Conservation (phyloP, 1,140 invertebrate genomes). For the Trissolcus basalis region DNA sequence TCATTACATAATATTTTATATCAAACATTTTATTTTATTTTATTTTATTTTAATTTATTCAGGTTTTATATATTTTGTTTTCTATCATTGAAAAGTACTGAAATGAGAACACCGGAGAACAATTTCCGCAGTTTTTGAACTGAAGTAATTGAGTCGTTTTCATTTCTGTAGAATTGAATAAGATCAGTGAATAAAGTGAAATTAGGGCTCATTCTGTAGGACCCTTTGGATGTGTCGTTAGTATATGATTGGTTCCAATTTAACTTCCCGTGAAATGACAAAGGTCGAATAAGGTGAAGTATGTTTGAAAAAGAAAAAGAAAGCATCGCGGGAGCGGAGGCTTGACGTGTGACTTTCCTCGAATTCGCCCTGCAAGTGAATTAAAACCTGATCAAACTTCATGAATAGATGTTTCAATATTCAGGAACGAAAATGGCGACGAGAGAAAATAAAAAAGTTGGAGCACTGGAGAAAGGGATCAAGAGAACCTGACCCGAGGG, state of each 20-base stretch:
- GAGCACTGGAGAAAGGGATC: constrained; percentile 36
- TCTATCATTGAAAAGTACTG: no score
- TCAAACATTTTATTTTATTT: no score
- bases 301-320: constrained; percentile 17
- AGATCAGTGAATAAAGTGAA: no score
- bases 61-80: no score
- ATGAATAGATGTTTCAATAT: constrained; percentile 73
- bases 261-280: neutral
- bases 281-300: neutral
- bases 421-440: constrained; percentile 42
- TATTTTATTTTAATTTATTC: no score
- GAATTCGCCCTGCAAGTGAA: constrained; percentile 60
- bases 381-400: constrained; percentile 75
- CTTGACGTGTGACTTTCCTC: constrained; percentile 18
- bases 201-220: no score
- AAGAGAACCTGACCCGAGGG: constrained; percentile 48
- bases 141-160: no score
- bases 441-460: constrained; percentile 42
- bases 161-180: no score
- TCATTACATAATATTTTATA: no score
- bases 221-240: constrained; percentile 2
- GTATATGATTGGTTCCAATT: constrained; percentile 1
- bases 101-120: no score
- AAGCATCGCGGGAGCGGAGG: constrained; percentile 18
- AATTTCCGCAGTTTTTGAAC: no score